Evolutionary conservation across 2,113 vertebrate species (phyloP), one percentile per base, ranked within the genome.

Genomic region (Lates calcarifer): DNA sequence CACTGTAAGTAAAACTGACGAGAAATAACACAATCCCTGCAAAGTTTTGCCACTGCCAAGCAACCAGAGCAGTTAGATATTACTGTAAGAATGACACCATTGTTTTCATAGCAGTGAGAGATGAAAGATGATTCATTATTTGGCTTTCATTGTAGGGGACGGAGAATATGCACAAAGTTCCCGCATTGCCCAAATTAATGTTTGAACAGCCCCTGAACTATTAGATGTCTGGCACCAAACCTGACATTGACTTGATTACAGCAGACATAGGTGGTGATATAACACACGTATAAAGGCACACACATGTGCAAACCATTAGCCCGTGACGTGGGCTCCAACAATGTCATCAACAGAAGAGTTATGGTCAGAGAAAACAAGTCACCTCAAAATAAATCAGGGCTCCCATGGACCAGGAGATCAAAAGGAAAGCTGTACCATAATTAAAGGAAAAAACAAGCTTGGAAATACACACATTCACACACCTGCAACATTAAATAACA

Each of bases 401-500:
- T 79, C 55, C 49, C n/a, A 35, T 65, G 28, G 66, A 53, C 58
- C 31, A 80, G 39, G 79, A 70, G 53, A 69, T 82, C 74, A 76
- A 72, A 89, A 66, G 45, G 29, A 76, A 75, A 62, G 15, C 74
- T 65, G 58, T 14, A 11, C n/a, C 18, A 63, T 70, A 70, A 86
- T 75, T 61, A 73, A 77, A 87, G 78, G 66, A 81, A 90, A 87
- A 78, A 87, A 91, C 63, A 90, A 86, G 35, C 53, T 45, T 64
- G 24, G 43, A 82, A 62, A 78, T 39, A 81, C 70, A 81, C 74
- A 65, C 68, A 65, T 43, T 66, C 77, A 78, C 61, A 80, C 90
- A 90, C 88, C 78, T 86, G 84, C 87, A 68, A 11, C 13, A 68
- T 79, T 81, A 68, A 87, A 89, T 85, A 87, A 92, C 67, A 31